A percentile compares a stretch with the other conserved stretches of the same genome.
Conservation (phyloP, 2,113 vertebrate species). For the Poecile atricapillus region DNA sequence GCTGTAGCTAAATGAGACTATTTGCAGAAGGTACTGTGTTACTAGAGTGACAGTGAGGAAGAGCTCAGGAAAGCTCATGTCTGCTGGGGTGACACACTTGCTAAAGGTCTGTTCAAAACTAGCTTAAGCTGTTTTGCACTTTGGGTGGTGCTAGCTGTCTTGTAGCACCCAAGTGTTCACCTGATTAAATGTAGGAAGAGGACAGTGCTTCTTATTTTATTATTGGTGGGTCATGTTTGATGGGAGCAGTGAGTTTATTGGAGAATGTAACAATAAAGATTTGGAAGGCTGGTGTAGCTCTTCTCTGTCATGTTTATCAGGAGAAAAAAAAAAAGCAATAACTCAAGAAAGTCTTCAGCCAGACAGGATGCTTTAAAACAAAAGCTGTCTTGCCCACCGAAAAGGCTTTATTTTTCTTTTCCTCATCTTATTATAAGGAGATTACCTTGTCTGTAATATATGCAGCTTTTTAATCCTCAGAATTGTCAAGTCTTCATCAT, state of each 20-base stretch:
- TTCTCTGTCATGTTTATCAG: neutral
- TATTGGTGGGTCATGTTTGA: neutral
- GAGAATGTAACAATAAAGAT: neutral
- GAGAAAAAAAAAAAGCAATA: neutral
- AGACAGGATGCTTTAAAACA: neutral
- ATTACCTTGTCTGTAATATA: slow-evolving; percentile 23
- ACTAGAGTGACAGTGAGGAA: neutral
- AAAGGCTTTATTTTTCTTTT: slow-evolving; percentile 4
- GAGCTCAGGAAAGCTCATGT: neutral
- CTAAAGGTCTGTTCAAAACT: neutral
- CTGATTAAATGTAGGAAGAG: neutral
- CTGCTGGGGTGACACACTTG: neutral
- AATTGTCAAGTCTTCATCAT: neutral
- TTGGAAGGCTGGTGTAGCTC: neutral
- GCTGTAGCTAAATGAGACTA: neutral
- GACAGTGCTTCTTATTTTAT: neutral
- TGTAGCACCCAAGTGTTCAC: neutral
- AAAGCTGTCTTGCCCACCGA: neutral
- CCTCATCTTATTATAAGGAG: neutral
- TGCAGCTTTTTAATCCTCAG: slow-evolving; percentile 37
- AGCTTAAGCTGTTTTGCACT: neutral
- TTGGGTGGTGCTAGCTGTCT: neutral
- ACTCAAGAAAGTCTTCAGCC: neutral
- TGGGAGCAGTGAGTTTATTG: neutral
- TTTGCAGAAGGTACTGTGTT: neutral